Evolutionary conservation across 1,140 invertebrate species (phyloP).

Genomic region (Meloidogyne hapla): DNA sequence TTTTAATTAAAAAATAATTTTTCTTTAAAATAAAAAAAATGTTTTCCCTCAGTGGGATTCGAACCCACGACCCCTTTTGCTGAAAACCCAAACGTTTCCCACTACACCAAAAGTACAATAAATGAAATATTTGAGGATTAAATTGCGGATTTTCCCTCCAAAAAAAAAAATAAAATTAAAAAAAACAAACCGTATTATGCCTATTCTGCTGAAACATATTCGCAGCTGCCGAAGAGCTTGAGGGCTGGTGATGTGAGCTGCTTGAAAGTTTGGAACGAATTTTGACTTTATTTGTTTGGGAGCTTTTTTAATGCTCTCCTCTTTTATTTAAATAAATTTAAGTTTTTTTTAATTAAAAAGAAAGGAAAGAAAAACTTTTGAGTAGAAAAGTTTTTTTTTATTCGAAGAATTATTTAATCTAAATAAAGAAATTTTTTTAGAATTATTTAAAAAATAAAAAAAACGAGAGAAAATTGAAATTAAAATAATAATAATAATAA

Average conservation of each 20-base stretch:
- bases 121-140: too few species aligned
- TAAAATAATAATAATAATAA: too few species aligned
- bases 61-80: too few species aligned
- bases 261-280: slow-evolving; percentile 28
- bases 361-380: not conserved
- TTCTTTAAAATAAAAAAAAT: too few species aligned
- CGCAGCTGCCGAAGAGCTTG: slow-evolving; percentile 7
- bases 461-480: too few species aligned
- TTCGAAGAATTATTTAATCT: not conserved
- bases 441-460: too few species aligned
- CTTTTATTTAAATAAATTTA: too few species aligned
- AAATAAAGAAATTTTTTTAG: not conserved
- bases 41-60: not conserved
- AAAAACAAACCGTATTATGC: slow-evolving; percentile 12
- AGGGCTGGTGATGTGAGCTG: slow-evolving; percentile 28
- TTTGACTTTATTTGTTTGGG: not conserved
- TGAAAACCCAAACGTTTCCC: too few species aligned
- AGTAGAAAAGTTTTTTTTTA: not conserved
- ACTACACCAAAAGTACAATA: too few species aligned
- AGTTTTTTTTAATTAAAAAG: not conserved
- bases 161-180: not conserved
- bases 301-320: not conserved
- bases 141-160: not conserved
- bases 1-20: too few species aligned
- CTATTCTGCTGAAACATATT: slow-evolving; percentile 27